phyloP scores from a whole-genome alignment of 2,797 vertebrate species.

The Anomalospiza imberbis region DNA sequence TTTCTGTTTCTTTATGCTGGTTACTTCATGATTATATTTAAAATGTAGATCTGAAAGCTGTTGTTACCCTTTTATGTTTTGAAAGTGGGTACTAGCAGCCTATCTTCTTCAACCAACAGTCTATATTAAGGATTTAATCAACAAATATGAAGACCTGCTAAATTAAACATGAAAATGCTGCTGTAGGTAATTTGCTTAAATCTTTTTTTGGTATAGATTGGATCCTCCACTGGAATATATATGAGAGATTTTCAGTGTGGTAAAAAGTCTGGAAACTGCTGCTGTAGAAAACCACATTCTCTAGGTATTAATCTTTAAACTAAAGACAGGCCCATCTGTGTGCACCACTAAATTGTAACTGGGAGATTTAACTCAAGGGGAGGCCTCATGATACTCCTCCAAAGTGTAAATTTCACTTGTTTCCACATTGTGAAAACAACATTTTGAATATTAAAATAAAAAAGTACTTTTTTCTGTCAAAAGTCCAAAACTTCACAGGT shows the following conservation, averaged over 20 bases:
- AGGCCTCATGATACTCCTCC: background rate
- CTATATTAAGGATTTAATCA: background rate
- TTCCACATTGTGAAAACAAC: background rate
- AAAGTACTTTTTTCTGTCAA: background rate
- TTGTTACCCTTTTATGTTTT: background rate
- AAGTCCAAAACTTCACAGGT: background rate
- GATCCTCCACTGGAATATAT: background rate
- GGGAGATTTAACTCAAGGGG: constrained; percentile 1
- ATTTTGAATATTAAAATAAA: background rate
- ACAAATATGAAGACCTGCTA: background rate
- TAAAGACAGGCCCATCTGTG: constrained; percentile 35
- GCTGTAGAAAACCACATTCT: background rate
- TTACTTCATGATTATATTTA: background rate
- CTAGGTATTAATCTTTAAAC: constrained; percentile 37
- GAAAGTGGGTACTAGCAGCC: background rate
- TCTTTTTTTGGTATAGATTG: background rate
- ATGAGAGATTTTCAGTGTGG: background rate
- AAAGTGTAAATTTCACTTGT: constrained; percentile 11
- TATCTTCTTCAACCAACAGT: background rate
- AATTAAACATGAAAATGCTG: background rate
- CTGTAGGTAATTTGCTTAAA: background rate
- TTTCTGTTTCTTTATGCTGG: background rate
- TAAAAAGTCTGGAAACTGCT: constrained; percentile 17
- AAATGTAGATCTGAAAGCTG: background rate
- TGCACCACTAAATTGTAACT: background rate